Base-by-base conservation (phyloP, 2,888 invertebrate species). In the Melanostoma mellinum region DNA sequence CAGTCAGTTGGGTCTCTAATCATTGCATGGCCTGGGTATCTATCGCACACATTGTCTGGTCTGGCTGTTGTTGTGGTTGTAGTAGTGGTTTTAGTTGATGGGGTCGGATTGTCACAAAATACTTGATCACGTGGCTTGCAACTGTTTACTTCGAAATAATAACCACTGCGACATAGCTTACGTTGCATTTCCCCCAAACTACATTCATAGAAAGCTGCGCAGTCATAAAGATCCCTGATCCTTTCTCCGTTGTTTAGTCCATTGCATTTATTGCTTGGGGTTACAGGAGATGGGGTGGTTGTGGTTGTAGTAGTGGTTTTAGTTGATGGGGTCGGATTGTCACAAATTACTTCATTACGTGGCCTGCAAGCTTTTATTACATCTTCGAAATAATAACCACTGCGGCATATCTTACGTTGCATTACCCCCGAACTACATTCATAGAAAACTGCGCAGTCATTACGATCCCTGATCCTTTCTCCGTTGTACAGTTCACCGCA, bases 401-500 rank as follows among this genome's bases (percentile, higher is more conserved):
- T 20, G 20, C 20, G 20, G 20, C 20, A 20, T 20, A 0, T 20
- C 1, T 20, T 0, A 1, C 0, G 20, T 20, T 20, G 6, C 9
- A 6, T 8, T 4, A 5, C 52, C 61, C 32, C 72, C 53, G 35
- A 81, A 86, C 6, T 65, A 40, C 86, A 20, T 20, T 20, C 20
- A 6, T 44, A 72, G 20, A 42, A 72, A 6, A 9, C 50, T 2
- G 42, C 4, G 30, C 77, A 77, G 8, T 77, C 71, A 3, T 9
- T 9, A 0, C 32, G 44, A 30, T 58, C 30, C 10, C 32, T 20
- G 20, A 20, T 20, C 20, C 20, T 20, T 1, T 20, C 20, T 20
- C 20, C 20, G 20, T 20, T 20, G 20, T 20, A 20, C 20, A 20
- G 20, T 20, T 20, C 20, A 20, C 20, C 20, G 20, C 20, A 20